Conservation (phyloP, 2,113 vertebrate genomes). For the Typhlomys cinereus region DNA sequence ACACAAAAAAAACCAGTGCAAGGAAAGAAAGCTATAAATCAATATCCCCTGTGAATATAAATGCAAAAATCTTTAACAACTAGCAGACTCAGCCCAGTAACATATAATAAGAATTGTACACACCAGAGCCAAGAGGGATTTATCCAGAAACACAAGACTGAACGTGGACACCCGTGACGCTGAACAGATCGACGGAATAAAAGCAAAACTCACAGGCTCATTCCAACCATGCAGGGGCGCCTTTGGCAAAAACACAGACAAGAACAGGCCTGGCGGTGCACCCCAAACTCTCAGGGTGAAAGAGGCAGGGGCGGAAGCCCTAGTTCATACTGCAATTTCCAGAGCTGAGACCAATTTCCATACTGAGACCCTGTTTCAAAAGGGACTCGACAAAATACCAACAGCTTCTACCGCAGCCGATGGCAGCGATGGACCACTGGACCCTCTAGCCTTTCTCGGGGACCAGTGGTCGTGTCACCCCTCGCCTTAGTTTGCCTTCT, state of each 20-base stretch:
- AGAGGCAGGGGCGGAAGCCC: neutral
- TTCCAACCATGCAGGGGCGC: neutral
- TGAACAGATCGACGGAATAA: neutral
- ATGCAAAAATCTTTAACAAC: neutral
- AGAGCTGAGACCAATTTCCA: too few relatives aligned
- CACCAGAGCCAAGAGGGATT: neutral
- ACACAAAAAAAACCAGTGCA: neutral
- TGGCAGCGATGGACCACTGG: too few relatives aligned
- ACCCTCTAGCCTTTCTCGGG: too few relatives aligned
- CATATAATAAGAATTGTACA: neutral
- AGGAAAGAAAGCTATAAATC: too few relatives aligned
- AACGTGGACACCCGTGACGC: too few relatives aligned
- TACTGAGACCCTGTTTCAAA: neutral
- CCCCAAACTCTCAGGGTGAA: too few relatives aligned
- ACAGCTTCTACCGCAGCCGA: neutral
- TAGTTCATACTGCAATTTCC: neutral
- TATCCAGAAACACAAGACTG: neutral
- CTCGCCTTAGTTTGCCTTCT: too few relatives aligned
- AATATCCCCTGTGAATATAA: rapidly evolving
- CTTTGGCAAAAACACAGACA: neutral
- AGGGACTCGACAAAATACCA: neutral
- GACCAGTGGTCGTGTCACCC: too few relatives aligned
- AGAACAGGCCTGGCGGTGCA: neutral
- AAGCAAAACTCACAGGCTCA: neutral
- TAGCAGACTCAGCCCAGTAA: neutral